Conservation (phyloP, 2,797 vertebrate genomes). For the Pogonophryne albipinna region DNA sequence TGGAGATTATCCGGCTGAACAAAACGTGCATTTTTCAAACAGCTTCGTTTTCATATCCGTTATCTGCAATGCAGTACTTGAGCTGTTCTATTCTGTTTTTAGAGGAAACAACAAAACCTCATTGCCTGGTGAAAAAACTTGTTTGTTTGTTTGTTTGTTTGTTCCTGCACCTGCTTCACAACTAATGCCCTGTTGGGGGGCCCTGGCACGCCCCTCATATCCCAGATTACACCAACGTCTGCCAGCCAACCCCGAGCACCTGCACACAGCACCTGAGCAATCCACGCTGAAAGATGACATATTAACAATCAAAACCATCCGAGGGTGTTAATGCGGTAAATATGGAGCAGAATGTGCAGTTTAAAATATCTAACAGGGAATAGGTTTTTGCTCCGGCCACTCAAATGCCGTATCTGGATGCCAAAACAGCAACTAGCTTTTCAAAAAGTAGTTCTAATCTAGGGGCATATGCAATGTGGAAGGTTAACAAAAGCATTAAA, state of each 20-base stretch:
- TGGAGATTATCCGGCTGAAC: no score
- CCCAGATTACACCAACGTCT: slow-evolving; percentile 59
- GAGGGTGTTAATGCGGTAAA: background rate
- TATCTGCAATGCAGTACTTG: no score
- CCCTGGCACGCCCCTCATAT: slow-evolving; percentile 48
- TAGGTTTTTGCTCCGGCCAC: background rate
- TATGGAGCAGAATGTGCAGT: background rate
- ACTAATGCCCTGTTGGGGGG: slow-evolving; percentile 34
- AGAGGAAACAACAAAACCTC: background rate
- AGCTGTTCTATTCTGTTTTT: background rate
- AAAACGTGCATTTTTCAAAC: no score
- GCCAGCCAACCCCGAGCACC: slow-evolving; percentile 42
- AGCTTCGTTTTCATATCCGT: no score
- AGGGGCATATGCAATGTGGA: background rate
- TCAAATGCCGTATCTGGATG: background rate
- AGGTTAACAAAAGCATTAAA: background rate
- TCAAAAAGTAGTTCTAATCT: background rate
- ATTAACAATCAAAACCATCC: background rate
- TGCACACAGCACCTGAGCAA: slow-evolving; percentile 31
- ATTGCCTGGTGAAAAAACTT: slow-evolving; percentile 5
- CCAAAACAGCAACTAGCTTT: background rate
- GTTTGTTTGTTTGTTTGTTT: slow-evolving; percentile 2
- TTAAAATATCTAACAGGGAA: background rate
- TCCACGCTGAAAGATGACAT: background rate
- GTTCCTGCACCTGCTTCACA: slow-evolving; percentile 29